Conservation (phyloP, 2,888 invertebrate genomes). For the Dryobota labecula region DNA sequence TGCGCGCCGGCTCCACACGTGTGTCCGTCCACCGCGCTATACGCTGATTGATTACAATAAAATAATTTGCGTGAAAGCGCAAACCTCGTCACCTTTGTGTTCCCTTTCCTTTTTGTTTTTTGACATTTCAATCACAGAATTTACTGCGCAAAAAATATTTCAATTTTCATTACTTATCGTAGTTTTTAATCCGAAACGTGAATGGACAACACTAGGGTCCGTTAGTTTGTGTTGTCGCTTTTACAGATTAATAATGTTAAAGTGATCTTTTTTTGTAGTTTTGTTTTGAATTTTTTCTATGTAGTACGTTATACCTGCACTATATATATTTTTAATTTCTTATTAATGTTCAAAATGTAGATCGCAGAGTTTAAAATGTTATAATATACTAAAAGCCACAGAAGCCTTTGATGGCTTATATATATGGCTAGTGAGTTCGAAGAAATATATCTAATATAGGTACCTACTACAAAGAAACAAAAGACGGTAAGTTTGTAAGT, state of each 20-base stretch:
- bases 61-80: constrained; percentile 79
- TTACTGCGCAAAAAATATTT: constrained; percentile 49
- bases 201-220: background rate
- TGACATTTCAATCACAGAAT: constrained; percentile 62
- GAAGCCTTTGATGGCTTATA: no score
- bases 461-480: no score
- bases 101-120: constrained; percentile 55
- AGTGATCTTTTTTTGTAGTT: constrained; percentile 19
- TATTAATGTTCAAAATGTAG: no score
- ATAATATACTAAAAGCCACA: no score
- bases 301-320: background rate
- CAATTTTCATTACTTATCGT: constrained; percentile 51
- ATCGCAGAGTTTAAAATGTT: no score
- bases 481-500: no score
- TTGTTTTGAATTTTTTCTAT: background rate
- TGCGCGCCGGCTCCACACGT: constrained; percentile 35
- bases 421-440: no score
- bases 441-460: no score
- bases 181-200: constrained; percentile 38
- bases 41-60: constrained; percentile 81
- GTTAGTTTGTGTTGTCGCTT: constrained; percentile 20
- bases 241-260: constrained; percentile 35
- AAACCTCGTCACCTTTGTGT: constrained; percentile 71
- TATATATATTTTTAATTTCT: no score
- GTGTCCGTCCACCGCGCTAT: constrained; percentile 64